A percentile compares a stretch with the other conserved stretches of the same genome.
These are phyloP conservation scores for Artibeus jamaicensis DNA, from an alignment of 2,797 vertebrate genomes.

Conservation along the genomic window DNA sequence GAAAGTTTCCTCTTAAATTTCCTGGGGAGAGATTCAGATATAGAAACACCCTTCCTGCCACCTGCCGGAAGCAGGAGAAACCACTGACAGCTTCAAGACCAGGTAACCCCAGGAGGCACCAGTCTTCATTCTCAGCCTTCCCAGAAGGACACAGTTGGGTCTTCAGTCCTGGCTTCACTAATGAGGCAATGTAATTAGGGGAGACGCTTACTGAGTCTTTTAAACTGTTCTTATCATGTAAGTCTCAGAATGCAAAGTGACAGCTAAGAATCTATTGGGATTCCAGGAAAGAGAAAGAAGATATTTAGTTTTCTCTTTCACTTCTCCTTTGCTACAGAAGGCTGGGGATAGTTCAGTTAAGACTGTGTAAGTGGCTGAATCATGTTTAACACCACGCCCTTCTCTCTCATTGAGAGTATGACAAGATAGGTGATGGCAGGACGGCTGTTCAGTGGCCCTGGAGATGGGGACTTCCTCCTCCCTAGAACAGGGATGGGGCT, in stretches of 20 bases:
- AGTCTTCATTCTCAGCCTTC: background rate
- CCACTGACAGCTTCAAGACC: background rate
- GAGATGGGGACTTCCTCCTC: background rate
- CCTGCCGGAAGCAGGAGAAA: background rate
- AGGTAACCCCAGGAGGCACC: conserved; percentile 60
- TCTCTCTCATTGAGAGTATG: background rate
- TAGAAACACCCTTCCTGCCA: background rate
- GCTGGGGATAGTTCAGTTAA: background rate
- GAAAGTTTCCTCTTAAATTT: background rate
- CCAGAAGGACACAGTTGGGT: background rate
- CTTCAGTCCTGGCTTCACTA: background rate
- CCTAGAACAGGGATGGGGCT: background rate
- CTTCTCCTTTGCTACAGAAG: conserved; percentile 9
- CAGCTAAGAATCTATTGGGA: background rate
- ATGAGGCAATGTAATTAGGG: background rate
- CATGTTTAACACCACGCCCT: background rate
- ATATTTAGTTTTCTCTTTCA: conserved; percentile 49
- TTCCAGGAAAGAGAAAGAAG: background rate
- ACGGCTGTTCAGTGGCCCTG: background rate
- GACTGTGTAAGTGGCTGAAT: background rate
- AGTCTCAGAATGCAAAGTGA: background rate
- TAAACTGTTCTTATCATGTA: background rate
- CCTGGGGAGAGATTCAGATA: background rate
- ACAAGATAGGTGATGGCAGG: background rate
- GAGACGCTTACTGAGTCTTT: background rate